Base-by-base conservation (phyloP, 1,140 invertebrate genomes). In the Camponotus vicinus region DNA sequence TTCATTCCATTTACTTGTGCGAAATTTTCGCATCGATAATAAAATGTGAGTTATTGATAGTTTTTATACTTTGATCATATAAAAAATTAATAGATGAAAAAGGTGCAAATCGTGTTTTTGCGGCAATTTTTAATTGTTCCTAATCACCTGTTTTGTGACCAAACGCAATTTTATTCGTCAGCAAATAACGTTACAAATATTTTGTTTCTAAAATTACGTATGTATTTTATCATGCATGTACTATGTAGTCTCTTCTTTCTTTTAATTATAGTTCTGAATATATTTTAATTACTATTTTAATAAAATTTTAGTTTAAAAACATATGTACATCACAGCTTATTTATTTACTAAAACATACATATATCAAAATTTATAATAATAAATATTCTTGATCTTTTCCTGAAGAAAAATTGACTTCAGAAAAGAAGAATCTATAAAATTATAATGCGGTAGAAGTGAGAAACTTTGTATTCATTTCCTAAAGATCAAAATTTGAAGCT, bases 41-140 rank as follows among this genome's bases (percentile, higher is more conserved):
- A 67, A 80, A 63, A 86, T 80, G 4, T 85, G 64, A 85, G n/a
- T 86, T 76, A 27, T 52, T 52, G 55, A 64, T 61, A 70, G 59
- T 80, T 79, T 64, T 42, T 79, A 34, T 15, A 42, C 66, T 80
- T 80, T 42, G 66, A 80, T 57, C 49, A 70, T 70, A 49, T 8
- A 70, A 80, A 27, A 71, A 67, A 40, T 32, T 15, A 3, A 15
- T 7, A 6, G 21, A 40, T 27, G 21, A 27, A 7, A 69, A 70
- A 80, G 27, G 55, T 69, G 6, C 32, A 27, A 32, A n/a, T 34
- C 1, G 49, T 27, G 37, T 57, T 42, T 70, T 70, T n/a, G 5
- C 0, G 42, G 6, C 3, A 37, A 57, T 57, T 57, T 37, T 57
- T 37, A 27, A 27, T 27, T 27, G 1, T 1, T 27, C 0, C 27